phyloP scores from a whole-genome alignment of 2,797 vertebrate species.

The Sebastolobus altivelis region DNA sequence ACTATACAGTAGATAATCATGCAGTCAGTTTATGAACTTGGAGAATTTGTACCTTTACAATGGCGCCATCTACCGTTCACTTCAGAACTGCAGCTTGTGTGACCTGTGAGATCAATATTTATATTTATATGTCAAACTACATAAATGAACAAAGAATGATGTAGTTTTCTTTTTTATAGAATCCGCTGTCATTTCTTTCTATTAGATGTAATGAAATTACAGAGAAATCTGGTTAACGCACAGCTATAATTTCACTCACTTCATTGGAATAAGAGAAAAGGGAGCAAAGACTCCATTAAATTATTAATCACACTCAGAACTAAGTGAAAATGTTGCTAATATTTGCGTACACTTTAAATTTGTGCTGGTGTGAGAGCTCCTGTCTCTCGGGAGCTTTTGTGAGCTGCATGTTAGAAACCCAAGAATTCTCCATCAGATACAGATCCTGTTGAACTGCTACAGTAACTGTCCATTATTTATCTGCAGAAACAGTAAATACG shows the following conservation, averaged over 20 bases:
- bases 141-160: background rate
- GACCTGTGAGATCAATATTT: background rate
- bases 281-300: slow-evolving; percentile 36
- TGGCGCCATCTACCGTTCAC: slow-evolving; percentile 52
- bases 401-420: slow-evolving; percentile 5
- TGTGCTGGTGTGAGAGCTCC: slow-evolving; percentile 18
- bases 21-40: background rate
- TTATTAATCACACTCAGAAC: slow-evolving; percentile 53
- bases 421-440: background rate
- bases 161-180: slow-evolving; percentile 34
- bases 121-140: background rate
- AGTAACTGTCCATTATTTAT: slow-evolving; percentile 1
- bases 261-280: slow-evolving; percentile 21
- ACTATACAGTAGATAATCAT: background rate
- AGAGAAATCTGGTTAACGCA: slow-evolving; percentile 48
- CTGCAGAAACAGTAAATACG: background rate
- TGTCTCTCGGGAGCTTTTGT: background rate
- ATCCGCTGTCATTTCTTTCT: slow-evolving; percentile 15
- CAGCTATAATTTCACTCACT: slow-evolving; percentile 37
- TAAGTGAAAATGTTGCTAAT: slow-evolving; percentile 54
- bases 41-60: background rate
- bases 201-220: slow-evolving; percentile 35
- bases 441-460: slow-evolving; percentile 10
- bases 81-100: slow-evolving; percentile 18
- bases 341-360: slow-evolving; percentile 43